These are phyloP conservation scores for Blastomussa wellsi DNA, from an alignment of 92 coral and sea anemone genomes.

Conservation along the genomic window DNA sequence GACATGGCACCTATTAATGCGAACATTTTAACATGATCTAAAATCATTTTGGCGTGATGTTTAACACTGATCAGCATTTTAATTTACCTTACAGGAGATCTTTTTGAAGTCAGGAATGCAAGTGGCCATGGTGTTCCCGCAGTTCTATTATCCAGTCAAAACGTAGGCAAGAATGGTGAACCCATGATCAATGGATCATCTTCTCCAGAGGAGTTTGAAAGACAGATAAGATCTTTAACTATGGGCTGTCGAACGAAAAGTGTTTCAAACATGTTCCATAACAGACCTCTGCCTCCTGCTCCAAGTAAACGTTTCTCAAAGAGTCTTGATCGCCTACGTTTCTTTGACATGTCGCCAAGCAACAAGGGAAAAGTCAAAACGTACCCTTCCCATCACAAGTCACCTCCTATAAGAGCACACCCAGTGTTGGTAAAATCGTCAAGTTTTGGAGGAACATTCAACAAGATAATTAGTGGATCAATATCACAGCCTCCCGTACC, in stretches of 20 bases:
- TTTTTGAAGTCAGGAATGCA: conserved; percentile 1
- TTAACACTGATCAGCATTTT: not conserved
- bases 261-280: conserved; percentile 74
- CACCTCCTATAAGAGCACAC: conserved; percentile 53
- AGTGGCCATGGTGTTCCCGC: conserved; percentile 9
- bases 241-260: conserved; percentile 61
- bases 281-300: conserved; percentile 80
- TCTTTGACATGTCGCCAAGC: conserved; percentile 63
- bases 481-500: conserved; percentile 47
- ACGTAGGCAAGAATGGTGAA: conserved; percentile 4
- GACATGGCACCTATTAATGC: too few species aligned
- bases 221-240: conserved; percentile 9
- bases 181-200: conserved; percentile 7
- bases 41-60: too few species aligned
- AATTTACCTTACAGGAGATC: conserved; percentile 32
- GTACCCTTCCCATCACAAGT: conserved; percentile 39
- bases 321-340: conserved; percentile 81
- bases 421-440: conserved; percentile 73
- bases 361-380: conserved; percentile 40
- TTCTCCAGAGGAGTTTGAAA: conserved; percentile 12
- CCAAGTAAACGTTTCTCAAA: conserved; percentile 85
- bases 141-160: conserved; percentile 7
- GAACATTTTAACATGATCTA: too few species aligned
- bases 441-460: conserved; percentile 79
- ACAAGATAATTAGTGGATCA: conserved; percentile 57